Evolutionary conservation across 53 echinoderm and acorn worm genomes (phyloP), one percentile per base, ranked within the genome.

Genomic region (Apostichopus leukothele): DNA sequence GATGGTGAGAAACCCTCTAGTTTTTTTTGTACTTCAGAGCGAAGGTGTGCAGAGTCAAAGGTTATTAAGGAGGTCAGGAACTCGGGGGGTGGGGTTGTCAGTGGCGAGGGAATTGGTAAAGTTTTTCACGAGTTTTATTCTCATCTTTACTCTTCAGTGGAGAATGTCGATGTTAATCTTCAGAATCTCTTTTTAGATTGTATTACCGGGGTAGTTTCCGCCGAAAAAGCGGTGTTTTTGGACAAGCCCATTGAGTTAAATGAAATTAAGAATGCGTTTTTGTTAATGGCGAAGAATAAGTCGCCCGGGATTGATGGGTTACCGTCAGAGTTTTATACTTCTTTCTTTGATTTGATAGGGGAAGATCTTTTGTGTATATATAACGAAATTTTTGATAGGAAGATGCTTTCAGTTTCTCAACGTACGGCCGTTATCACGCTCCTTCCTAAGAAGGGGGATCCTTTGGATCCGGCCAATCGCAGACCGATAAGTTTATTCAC

Each of bases 401-500:
- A 71, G 4, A 50, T 53, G 6, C 53, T 92, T 1, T 63, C 91
- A 0, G 5, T 67, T 5, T 76, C 93, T 4, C 89, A 88, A 60
- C 73, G 83, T 5, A 86, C 87, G 9, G 91, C 89, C 20, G 91
- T 94, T 39, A 89, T 94, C 51, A 90, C 86, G 13, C 76, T 95
- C 5, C 76, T 95, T 5, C 93, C 95, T 8, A 94, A 95, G 59
- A 80, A 79, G 53, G 91, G 95, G 9, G 91, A 92, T 75, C 26
- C 52, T 7, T 13, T 91, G 5, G 79, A 83, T n/a, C 92, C 90
- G 5, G 81, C 60, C 3, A 93, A 91, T 53, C 52, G 95, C 52
- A 77, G 95, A 9, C 94, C 92, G 11, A 90, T 94, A n/a, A 88
- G 90, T 79, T 86, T 95, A 27, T 60, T 93, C 18, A 91, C 50